These are phyloP conservation scores for Drosophila buzzatii DNA, from an alignment of 2,888 invertebrate species.

Conservation along the genomic window DNA sequence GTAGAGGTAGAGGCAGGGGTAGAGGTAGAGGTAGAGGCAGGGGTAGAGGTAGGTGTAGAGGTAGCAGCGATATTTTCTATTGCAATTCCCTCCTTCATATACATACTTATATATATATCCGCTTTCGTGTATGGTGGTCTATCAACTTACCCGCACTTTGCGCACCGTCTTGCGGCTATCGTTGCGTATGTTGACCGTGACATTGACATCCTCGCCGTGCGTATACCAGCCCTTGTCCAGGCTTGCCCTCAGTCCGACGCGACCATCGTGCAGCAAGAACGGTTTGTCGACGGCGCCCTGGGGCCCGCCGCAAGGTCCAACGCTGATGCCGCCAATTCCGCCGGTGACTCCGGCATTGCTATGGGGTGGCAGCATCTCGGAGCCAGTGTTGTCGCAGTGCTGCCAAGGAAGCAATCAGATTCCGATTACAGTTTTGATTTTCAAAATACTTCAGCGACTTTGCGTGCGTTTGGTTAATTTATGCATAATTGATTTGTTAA, in stretches of 20 bases:
- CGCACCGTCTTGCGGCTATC: conserved; percentile 94
- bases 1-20: no score
- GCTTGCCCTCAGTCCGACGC: conserved; percentile 91
- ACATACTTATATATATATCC: no score
- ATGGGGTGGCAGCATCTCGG: conserved; percentile 60
- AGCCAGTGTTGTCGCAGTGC: conserved; percentile 65
- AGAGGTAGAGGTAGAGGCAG: no score
- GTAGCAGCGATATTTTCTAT: no score
- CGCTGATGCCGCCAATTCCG: conserved; percentile 71
- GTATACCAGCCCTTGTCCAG: conserved; percentile 93
- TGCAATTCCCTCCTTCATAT: no score
- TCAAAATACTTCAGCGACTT: not conserved
- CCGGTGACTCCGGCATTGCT: conserved; percentile 63
- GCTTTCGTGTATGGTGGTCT: not conserved
- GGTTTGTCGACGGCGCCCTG: conserved; percentile 91
- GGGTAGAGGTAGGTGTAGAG: no score
- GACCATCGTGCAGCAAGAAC: conserved; percentile 94
- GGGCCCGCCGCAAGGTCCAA: conserved; percentile 86
- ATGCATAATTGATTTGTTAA: conserved; percentile 17
- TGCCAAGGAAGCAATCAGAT: conserved; percentile 19
- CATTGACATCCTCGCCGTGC: conserved; percentile 92
- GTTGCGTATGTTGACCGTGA: conserved; percentile 91
- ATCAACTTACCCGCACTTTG: conserved; percentile 90
- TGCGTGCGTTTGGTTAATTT: not conserved
- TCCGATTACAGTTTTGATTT: not conserved